Conservation (phyloP, 35 echinoderm and acorn worm genomes). For the Heliocidaris erythrogramma region DNA sequence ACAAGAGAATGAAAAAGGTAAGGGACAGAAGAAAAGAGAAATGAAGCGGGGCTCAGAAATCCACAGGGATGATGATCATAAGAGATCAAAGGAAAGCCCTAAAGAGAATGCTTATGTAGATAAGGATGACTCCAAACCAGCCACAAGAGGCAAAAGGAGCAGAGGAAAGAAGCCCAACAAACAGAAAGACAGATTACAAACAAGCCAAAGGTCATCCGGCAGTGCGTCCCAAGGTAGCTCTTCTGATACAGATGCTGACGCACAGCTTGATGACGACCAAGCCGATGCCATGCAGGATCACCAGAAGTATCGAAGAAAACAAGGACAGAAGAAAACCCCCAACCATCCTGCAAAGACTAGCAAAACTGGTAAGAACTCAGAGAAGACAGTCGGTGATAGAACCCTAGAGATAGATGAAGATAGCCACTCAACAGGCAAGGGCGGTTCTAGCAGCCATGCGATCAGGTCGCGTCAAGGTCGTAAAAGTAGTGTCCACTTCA, state of each 20-base stretch:
- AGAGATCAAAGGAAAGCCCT: background rate
- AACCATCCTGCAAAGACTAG: background rate
- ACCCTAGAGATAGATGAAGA: background rate
- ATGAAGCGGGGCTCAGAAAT: background rate
- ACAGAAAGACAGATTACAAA: background rate
- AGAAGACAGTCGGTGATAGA: background rate
- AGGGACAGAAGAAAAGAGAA: background rate
- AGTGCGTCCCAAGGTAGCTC: background rate
- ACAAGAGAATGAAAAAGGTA: background rate
- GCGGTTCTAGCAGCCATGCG: background rate
- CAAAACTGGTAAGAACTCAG: background rate
- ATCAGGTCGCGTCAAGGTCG: background rate
- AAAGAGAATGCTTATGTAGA: background rate
- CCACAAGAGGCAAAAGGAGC: background rate
- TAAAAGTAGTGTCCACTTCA: conserved; percentile 24
- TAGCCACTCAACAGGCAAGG: background rate
- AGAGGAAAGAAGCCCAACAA: background rate
- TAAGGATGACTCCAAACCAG: background rate
- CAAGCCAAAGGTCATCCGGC: background rate
- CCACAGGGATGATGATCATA: background rate
- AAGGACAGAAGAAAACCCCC: background rate
- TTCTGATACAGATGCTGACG: background rate
- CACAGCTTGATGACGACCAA: background rate
- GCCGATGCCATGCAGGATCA: background rate
- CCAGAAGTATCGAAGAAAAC: background rate